Base-by-base conservation (phyloP, 2,888 invertebrate species). In the Ornithoptera priamus region DNA sequence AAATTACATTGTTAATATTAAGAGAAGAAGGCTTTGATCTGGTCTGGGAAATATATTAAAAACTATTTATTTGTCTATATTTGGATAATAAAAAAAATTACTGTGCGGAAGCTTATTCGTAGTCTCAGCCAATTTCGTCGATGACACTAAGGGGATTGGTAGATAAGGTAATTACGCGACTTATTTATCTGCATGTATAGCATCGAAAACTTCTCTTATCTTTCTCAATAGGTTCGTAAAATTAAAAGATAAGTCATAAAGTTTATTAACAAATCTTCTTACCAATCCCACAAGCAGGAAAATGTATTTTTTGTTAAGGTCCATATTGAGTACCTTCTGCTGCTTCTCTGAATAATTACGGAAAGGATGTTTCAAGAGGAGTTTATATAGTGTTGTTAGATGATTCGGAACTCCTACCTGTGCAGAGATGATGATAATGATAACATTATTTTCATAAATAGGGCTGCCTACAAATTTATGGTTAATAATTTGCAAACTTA, bases 331-430 rank as follows among this genome's bases (percentile, higher is more conserved):
- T 46, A n/a, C 17, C 24, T n/a, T 10, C 2, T 56, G 30, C 22
- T 53, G 50, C 8, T 59, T 63, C 12, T 15, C 59, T 63, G 8
- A 7, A 10, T 64, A 17, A 36, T n/a, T 64, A 50, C 58, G 59
- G 7, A 64, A 36, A n/a, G 0, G 22, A 56, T 70, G 39, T 62
- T 62, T 50, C 15, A 1, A 53, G 20, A 39, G 42, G 53, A 62
- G 70, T 70, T 77, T 80, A 79, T 78, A 79, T 80, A 78, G 64
- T 18, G 22, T 24, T 67, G 36, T 61, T 57, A 62, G 46, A 76
- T 67, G 76, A 79, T 75, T 17, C 2, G 18, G 50, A 50, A 18
- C 17, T 5, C 50, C 17, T 50, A 50, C 50, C 2, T 50, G 15
- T 50, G 18, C 12, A 50, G 50, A 17, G 18, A 18, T 50, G 50